Base-by-base conservation (phyloP, 2,113 vertebrate genomes). In the Agapornis roseicollis region DNA sequence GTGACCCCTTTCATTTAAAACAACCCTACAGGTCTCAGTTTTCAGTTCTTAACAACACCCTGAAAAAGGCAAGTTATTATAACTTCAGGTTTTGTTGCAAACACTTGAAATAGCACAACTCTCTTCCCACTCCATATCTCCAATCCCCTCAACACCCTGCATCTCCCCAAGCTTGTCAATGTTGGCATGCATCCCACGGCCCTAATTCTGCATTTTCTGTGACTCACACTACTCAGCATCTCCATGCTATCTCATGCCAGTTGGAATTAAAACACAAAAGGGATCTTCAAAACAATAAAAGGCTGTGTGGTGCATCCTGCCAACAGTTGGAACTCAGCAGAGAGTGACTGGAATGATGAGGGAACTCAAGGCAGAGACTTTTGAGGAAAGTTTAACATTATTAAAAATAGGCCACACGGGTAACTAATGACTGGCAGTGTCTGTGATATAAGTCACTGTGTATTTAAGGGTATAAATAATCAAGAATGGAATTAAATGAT, bases 331-430 rank as follows among this genome's bases (percentile, higher is more conserved):
- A 93, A 42, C 65, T 89, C 60, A 39, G 69, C 0, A 0, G 76
- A 93, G 41, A 90, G 83, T 0, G 0, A 70, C 73, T 77, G 66
- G 61, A 79, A 89, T 35, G 56, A 85, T 49, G 17, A 49, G 73
- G 47, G 44, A 89, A 92, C 80, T 95, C 52, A 84, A 84, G 65
- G 85, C 85, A 86, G 25, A 64, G 77, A 93, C 83, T 96, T 93
- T 79, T 96, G 93, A 96, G 86, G 86, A 87, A 96, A 96, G 86
- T 92, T 92, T 92, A 92, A 80, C 41, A 35, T 69, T 60, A 53
- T 61, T 92, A 90, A 94, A 97, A 89, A 96, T 85, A 95, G n/a
- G 19, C 61, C 41, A 14, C 4, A 2, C 35, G 90, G 56, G 44
- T 89, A 90, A 80, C 69, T 79, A 93, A 61, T n/a, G 41, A 89